Evolutionary conservation across 2,888 invertebrate genomes (phyloP).

Genomic region (Amphipoea lucens): DNA sequence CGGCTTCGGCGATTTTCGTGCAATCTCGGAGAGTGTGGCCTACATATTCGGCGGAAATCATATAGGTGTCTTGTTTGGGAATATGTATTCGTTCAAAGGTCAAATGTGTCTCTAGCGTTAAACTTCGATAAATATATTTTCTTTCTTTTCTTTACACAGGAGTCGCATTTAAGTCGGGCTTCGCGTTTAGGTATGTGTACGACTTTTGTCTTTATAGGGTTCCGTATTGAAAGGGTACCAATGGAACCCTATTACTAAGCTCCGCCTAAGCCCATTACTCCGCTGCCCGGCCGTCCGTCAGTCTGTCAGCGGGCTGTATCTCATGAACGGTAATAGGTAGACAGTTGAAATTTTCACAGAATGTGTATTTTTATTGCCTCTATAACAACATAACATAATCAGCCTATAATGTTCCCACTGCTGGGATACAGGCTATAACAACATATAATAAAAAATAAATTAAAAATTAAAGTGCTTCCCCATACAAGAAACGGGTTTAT

Average conservation of each 20-base stretch:
- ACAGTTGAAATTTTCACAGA: not conserved
- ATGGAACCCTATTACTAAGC: too few species aligned
- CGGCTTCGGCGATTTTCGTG: slow-evolving; percentile 8
- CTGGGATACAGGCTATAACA: too few species aligned
- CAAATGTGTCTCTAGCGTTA: not conserved
- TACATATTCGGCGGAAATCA: slow-evolving; percentile 7
- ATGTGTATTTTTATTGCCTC: not conserved
- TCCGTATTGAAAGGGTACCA: too few species aligned
- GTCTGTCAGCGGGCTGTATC: not conserved
- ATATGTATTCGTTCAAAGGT: slow-evolving; percentile 10
- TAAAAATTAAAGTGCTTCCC: too few species aligned
- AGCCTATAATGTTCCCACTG: too few species aligned
- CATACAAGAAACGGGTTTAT: not conserved
- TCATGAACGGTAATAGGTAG: not conserved
- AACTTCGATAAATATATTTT: not conserved
- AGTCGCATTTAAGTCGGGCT: not conserved
- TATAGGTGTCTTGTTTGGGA: slow-evolving; percentile 11
- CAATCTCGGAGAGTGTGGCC: slow-evolving; percentile 33
- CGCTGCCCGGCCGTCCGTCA: not conserved
- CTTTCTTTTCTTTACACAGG: too few species aligned
- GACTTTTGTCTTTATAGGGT: not conserved
- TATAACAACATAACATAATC: not conserved
- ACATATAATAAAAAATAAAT: too few species aligned
- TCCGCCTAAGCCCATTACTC: not conserved
- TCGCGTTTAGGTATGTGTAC: not conserved